Percentiles rank a stretch among this genome's conserved stretches.
Conservation (phyloP, 23 tunicate species). For the Ciona savignyi region DNA sequence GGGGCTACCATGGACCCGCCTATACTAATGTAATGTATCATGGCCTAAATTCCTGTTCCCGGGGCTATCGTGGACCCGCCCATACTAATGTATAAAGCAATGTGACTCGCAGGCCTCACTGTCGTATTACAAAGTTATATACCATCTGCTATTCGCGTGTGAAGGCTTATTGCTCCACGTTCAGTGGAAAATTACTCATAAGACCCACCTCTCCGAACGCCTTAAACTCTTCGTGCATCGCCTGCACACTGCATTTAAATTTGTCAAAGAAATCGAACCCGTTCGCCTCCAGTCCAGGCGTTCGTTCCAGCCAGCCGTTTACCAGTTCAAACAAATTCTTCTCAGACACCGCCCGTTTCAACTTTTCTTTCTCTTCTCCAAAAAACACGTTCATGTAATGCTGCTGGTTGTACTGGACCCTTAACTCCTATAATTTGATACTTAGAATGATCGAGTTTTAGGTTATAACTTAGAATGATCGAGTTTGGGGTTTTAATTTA, state of each 20-base stretch:
- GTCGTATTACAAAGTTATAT: too few species aligned
- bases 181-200: neutral
- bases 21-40: too few species aligned
- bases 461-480: too few species aligned
- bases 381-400: constrained; percentile 41
- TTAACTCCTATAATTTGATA: constrained; percentile 60
- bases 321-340: constrained; percentile 54
- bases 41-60: too few species aligned
- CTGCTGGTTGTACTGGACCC: constrained; percentile 46
- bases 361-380: constrained; percentile 29
- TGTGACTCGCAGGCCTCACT: too few species aligned
- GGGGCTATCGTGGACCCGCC: too few species aligned
- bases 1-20: too few species aligned
- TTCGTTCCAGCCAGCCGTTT: constrained; percentile 81
- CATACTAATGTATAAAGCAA: too few species aligned
- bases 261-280: constrained; percentile 74
- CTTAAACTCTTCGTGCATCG: constrained; percentile 45
- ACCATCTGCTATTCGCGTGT: too few species aligned
- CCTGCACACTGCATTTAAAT: constrained; percentile 53
- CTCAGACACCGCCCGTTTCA: constrained; percentile 30
- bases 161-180: neutral
- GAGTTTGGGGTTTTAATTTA: too few species aligned
- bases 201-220: constrained; percentile 52
- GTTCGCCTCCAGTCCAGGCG: constrained; percentile 63
- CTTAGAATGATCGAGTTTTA: too few species aligned